These are phyloP conservation scores for Pardosa pseudoannulata DNA, from an alignment of 2,888 invertebrate species.

Conservation along the genomic window DNA sequence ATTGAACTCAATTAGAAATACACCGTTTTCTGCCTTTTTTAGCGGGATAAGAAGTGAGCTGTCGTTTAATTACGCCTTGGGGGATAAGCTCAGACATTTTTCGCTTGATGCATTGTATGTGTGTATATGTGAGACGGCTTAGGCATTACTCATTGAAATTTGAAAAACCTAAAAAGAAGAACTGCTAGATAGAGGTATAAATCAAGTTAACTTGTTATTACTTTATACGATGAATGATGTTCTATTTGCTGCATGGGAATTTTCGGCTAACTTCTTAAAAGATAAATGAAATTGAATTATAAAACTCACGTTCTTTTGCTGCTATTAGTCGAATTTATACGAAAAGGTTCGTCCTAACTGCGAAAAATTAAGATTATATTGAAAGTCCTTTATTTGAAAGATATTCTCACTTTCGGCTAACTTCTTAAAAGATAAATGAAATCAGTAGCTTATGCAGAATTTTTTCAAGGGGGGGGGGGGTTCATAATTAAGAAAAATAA, in stretches of 20 bases:
- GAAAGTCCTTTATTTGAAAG: too few species aligned
- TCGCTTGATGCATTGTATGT: neutral
- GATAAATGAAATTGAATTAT: slow-evolving; percentile 15
- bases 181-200: slow-evolving; percentile 33
- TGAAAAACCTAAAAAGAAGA: neutral
- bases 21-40: slow-evolving; percentile 23
- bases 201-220: slow-evolving; percentile 41
- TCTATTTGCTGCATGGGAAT: neutral
- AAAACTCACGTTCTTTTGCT: too few species aligned
- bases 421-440: too few species aligned
- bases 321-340: too few species aligned
- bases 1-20: slow-evolving; percentile 42
- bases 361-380: too few species aligned
- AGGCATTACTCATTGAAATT: slow-evolving; percentile 18
- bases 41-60: slow-evolving; percentile 21
- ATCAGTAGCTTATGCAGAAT: too few species aligned
- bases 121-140: neutral
- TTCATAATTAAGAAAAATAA: too few species aligned
- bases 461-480: too few species aligned
- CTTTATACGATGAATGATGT: slow-evolving; percentile 19
- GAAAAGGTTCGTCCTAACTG: too few species aligned
- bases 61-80: slow-evolving; percentile 38
- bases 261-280: neutral
- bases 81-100: neutral
- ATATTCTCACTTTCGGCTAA: too few species aligned